Percentiles rank a stretch among this genome's conserved stretches.
Conservation (phyloP, 2,113 vertebrate genomes). For the Zeus faber region DNA sequence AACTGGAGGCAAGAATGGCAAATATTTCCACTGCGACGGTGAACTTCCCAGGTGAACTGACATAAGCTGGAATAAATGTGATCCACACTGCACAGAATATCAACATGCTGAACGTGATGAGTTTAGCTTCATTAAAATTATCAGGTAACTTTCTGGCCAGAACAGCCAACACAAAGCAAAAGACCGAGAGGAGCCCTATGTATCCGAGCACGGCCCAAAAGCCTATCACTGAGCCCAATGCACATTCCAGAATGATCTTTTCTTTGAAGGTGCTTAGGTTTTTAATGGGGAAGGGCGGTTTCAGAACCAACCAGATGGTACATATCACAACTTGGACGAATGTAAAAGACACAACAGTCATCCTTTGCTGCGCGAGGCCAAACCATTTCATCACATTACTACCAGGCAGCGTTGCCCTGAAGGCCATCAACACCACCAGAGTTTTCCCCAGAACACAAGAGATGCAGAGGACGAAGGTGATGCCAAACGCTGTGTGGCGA, state of each 20-base stretch:
- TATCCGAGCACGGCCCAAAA: conserved; percentile 69
- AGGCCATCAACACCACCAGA: conserved; percentile 35
- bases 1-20: conserved; percentile 60
- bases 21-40: conserved; percentile 71
- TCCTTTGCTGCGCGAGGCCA: conserved; percentile 59
- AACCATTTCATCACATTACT: conserved; percentile 59
- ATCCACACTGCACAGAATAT: conserved; percentile 66
- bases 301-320: conserved; percentile 57
- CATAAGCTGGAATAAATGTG: conserved; percentile 67
- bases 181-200: conserved; percentile 55
- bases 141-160: conserved; percentile 48
- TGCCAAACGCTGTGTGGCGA: conserved; percentile 43
- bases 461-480: conserved; percentile 34
- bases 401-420: conserved; percentile 25
- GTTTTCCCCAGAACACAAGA: conserved; percentile 39
- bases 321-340: conserved; percentile 63
- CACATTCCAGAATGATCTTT: conserved; percentile 67
- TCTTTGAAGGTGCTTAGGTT: conserved; percentile 58
- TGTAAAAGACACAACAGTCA: conserved; percentile 60
- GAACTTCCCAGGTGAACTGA: conserved; percentile 71
- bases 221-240: conserved; percentile 57
- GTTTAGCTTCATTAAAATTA: conserved; percentile 61
- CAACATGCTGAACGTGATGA: conserved; percentile 61
- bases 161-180: conserved; percentile 51
- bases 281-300: conserved; percentile 63